Evolutionary conservation across 2,888 invertebrate genomes (phyloP), one percentile per base, ranked within the genome.

Genomic region (Drosophila meridiana): DNA sequence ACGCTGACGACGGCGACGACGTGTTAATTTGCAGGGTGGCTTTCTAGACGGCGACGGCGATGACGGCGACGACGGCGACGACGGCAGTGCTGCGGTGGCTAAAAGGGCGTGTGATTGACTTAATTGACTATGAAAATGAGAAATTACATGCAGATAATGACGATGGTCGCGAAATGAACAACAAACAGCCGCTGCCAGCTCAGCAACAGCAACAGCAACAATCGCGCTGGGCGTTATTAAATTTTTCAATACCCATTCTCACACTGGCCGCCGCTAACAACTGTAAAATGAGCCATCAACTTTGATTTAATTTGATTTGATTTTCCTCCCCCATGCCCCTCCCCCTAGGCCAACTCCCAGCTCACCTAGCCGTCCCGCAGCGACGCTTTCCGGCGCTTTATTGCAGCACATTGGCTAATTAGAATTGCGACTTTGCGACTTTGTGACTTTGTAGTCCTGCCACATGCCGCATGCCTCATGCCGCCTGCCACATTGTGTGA

Each of bases 71-170:
- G 36, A 3, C 43, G 57, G 0, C 9, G 38, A 30, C 67, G 63
- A 13, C 64, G 65, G 55, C 69, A 71, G 32, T 53, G 69, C 80
- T 87, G 82, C 90, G 87, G 91, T 90, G 87, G 84, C 86, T 89
- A 90, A 92, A 92, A 92, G 93, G 92, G 92, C 93, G 93, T 93
- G 92, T 92, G 92, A 92, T 93, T 93, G 92, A 92, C 92, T 93
- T 92, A 92, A 92, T 92, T 92, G 92, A 92, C 92, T 92, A 92
- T 92, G 91, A 91, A 92, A 93, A 93, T 92, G 92, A 91, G 90
- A 92, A 92, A 92, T 92, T 92, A 90, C 87, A 90, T 89, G 89
- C 79, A 78, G 89, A 87, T 87, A 87, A 87, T 87, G 85, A 90
- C 83, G 76, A 70, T 78, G 73, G 76, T 70, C 76, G 83, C 81